These are phyloP conservation scores for Tanytarsus gracilentus DNA, from an alignment of 2,888 invertebrate species.

Conservation along the genomic window DNA sequence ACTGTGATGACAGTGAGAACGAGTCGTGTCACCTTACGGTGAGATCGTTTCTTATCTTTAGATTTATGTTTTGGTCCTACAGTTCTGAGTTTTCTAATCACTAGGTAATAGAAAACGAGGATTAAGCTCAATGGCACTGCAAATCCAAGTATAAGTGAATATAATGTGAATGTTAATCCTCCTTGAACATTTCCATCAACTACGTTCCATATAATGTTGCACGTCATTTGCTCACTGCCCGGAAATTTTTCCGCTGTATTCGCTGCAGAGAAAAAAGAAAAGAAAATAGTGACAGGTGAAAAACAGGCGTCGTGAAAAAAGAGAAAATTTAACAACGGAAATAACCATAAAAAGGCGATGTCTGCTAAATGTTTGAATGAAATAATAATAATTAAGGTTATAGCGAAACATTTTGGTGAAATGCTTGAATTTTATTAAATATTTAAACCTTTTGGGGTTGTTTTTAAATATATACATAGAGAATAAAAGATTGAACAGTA, in stretches of 20 bases:
- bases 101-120: slow-evolving; percentile 71
- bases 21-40: slow-evolving; percentile 72
- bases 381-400: no score
- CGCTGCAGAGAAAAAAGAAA: neutral
- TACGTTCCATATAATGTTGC: slow-evolving; percentile 34
- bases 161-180: slow-evolving; percentile 67
- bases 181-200: slow-evolving; percentile 43
- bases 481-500: no score
- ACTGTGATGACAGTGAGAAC: slow-evolving; percentile 78
- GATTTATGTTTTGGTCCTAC: slow-evolving; percentile 71
- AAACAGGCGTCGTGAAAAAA: no score
- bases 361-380: no score
- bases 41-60: slow-evolving; percentile 71
- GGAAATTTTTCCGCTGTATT: slow-evolving; percentile 23
- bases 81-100: slow-evolving; percentile 68
- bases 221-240: slow-evolving; percentile 10
- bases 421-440: no score
- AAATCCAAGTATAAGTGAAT: slow-evolving; percentile 72
- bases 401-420: no score
- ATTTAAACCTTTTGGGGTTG: no score
- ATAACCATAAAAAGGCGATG: no score
- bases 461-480: no score
- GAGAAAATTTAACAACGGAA: no score
- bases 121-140: slow-evolving; percentile 70
- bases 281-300: neutral